Conservation (phyloP, 2,113 vertebrate species). For the Lophura nycthemera region DNA sequence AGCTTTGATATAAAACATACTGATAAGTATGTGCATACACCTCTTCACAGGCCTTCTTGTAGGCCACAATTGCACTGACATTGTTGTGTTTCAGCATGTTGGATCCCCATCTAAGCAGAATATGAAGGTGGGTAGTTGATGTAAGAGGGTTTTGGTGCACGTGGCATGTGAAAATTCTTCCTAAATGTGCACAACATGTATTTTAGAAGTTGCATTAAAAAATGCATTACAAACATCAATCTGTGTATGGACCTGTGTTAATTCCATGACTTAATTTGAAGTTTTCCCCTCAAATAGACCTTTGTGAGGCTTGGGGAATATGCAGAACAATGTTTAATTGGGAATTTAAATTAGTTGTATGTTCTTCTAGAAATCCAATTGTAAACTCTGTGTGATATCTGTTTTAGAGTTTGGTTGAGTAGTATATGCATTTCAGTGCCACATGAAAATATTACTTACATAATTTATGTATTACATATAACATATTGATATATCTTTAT, state of each 20-base stretch:
- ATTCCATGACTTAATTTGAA: background rate
- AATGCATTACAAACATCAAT: background rate
- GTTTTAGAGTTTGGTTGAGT: background rate
- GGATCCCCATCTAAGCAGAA: background rate
- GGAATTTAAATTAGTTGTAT: background rate
- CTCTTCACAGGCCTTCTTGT: background rate
- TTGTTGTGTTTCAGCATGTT: background rate
- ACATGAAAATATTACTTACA: background rate
- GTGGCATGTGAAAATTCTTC: background rate
- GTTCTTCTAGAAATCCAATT: background rate
- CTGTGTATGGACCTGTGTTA: accelerated
- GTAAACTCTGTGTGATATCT: background rate
- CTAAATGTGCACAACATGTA: accelerated
- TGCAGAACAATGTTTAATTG: background rate
- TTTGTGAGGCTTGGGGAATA: background rate
- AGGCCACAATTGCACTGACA: accelerated
- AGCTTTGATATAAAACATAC: background rate
- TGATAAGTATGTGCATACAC: background rate
- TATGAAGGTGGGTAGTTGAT: background rate
- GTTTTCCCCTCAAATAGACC: background rate
- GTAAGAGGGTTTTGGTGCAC: background rate
- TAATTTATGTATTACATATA: background rate
- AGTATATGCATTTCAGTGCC: background rate
- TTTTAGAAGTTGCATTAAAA: background rate
- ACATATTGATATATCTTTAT: background rate